Conservation (phyloP, 2,888 invertebrate species). For the Hirtodrosophila duncani region DNA sequence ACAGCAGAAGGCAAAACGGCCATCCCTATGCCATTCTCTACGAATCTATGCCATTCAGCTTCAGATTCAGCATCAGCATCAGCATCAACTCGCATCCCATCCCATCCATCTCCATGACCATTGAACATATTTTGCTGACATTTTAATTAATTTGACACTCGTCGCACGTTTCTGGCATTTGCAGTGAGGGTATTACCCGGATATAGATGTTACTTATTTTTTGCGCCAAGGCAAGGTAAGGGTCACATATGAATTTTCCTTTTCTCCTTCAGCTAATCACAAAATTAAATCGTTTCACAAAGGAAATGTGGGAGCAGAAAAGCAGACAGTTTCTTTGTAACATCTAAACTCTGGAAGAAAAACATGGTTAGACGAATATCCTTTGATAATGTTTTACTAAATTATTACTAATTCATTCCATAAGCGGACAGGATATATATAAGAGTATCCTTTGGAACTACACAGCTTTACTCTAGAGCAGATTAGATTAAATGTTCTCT, state of each 20-base stretch:
- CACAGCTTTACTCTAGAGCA: too few relatives aligned
- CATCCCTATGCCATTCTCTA: not conserved
- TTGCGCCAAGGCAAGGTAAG: conserved; percentile 14
- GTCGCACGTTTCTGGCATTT: conserved; percentile 34
- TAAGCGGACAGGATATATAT: too few relatives aligned
- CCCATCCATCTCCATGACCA: conserved; percentile 54
- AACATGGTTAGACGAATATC: too few relatives aligned
- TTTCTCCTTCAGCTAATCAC: conserved; percentile 35
- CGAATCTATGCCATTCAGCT: too few relatives aligned
- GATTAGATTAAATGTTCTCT: too few relatives aligned
- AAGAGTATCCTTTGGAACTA: too few relatives aligned
- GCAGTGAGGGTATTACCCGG: conserved; percentile 23
- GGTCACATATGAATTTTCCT: conserved; percentile 35
- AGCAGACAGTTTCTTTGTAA: not conserved
- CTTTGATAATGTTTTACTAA: too few relatives aligned
- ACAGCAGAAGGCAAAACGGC: conserved; percentile 41
- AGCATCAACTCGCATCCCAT: conserved; percentile 46
- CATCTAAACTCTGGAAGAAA: too few relatives aligned
- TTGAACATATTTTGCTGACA: conserved; percentile 72
- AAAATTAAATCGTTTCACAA: conserved; percentile 38
- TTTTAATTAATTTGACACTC: conserved; percentile 74
- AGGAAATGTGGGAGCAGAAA: conserved; percentile 34
- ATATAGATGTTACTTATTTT: conserved; percentile 13
- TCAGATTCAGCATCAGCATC: conserved; percentile 1
- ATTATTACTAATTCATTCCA: too few relatives aligned